These are phyloP conservation scores for Mizuhopecten yessoensis DNA, from an alignment of 1,140 invertebrate species.

Conservation along the genomic window DNA sequence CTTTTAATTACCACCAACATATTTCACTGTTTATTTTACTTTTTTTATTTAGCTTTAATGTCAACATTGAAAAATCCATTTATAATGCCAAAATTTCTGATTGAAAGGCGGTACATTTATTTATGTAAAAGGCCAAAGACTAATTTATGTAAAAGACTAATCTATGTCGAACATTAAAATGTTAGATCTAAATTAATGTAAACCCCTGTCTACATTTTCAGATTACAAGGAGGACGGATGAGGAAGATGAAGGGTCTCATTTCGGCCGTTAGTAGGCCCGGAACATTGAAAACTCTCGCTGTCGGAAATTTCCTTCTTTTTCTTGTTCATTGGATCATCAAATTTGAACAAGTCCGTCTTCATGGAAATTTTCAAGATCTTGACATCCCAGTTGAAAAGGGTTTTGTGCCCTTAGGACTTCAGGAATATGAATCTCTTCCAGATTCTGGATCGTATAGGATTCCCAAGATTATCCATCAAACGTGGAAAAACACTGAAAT, in stretches of 20 bases:
- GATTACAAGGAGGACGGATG: neutral
- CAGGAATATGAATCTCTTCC: slow-evolving; percentile 69
- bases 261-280: neutral
- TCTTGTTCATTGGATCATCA: slow-evolving; percentile 72
- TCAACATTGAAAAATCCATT: too few species aligned
- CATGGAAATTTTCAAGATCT: slow-evolving; percentile 71
- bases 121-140: too few species aligned
- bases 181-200: too few species aligned
- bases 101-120: too few species aligned
- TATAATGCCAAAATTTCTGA: too few species aligned
- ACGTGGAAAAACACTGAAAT: slow-evolving; percentile 79
- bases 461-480: slow-evolving; percentile 81
- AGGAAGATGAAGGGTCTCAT: slow-evolving; percentile 42
- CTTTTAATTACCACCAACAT: too few species aligned
- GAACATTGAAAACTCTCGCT: slow-evolving; percentile 62
- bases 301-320: slow-evolving; percentile 57
- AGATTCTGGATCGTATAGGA: slow-evolving; percentile 61
- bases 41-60: too few species aligned
- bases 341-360: slow-evolving; percentile 72
- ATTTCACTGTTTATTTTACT: too few species aligned
- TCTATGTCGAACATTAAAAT: too few species aligned
- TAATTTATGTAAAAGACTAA: too few species aligned
- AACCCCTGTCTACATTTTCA: too few species aligned
- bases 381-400: slow-evolving; percentile 64
- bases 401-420: slow-evolving; percentile 60